Conservation (phyloP, 64 coral and sea anemone genomes). For the Exaiptasia diaphana region DNA sequence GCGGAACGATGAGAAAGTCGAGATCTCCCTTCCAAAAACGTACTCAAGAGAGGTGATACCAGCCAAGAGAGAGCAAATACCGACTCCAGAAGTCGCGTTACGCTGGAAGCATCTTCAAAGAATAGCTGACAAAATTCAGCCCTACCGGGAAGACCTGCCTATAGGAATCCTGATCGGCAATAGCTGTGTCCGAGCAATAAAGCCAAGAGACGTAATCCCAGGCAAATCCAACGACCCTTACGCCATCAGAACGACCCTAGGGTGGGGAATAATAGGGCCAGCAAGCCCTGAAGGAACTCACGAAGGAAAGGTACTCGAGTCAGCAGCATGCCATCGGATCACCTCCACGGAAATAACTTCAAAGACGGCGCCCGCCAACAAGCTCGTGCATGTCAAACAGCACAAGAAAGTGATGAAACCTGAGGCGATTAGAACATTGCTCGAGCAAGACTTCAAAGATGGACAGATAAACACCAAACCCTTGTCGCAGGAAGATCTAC, state of each 20-base stretch:
- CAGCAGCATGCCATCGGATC: background rate
- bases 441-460: slow-evolving; percentile 40
- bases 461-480: background rate
- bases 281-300: background rate
- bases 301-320: background rate
- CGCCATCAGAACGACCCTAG: slow-evolving; percentile 24
- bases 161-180: slow-evolving; percentile 59
- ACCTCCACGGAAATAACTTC: background rate
- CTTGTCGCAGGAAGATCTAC: slow-evolving; percentile 26
- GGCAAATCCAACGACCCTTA: slow-evolving; percentile 54
- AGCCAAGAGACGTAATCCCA: slow-evolving; percentile 54
- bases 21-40: slow-evolving; percentile 29
- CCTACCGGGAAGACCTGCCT: background rate
- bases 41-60: slow-evolving; percentile 60
- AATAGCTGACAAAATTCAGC: slow-evolving; percentile 38
- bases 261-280: slow-evolving; percentile 45
- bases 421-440: background rate
- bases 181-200: slow-evolving; percentile 60
- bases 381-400: background rate
- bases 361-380: background rate
- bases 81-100: slow-evolving; percentile 13
- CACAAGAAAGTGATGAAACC: slow-evolving; percentile 20
- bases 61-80: slow-evolving; percentile 46
- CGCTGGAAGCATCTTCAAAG: slow-evolving; percentile 34
- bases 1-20: background rate